These are phyloP conservation scores for Patella ulyssiponensis DNA, from an alignment of 2,888 invertebrate species.

Conservation along the genomic window DNA sequence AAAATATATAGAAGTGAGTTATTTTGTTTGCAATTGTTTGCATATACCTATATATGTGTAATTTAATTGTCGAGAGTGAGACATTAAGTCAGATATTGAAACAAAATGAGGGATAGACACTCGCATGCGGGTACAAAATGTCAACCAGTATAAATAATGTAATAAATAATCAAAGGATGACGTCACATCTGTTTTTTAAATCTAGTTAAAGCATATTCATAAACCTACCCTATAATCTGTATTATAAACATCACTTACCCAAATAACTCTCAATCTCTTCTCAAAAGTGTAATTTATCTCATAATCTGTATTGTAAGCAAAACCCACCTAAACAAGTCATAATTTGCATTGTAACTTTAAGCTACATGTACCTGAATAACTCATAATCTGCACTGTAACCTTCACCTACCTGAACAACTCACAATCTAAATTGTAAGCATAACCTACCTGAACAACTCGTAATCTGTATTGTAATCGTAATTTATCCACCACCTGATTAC, in stretches of 20 bases:
- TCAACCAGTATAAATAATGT: no score
- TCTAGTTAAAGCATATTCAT: not conserved
- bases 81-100: no score
- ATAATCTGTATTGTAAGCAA: not conserved
- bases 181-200: no score
- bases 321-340: not conserved
- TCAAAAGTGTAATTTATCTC: not conserved
- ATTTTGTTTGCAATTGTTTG: not conserved
- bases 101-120: no score
- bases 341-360: not conserved
- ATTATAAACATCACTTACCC: not conserved
- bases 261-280: not conserved
- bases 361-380: not conserved
- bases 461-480: constrained; percentile 91
- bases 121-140: no score
- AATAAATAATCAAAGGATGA: no score
- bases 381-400: not conserved
- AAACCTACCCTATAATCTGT: not conserved
- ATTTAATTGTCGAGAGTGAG: no score
- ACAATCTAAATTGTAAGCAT: not conserved
- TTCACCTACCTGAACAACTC: not conserved
- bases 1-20: not conserved
- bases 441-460: constrained; percentile 83
- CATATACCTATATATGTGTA: not conserved
- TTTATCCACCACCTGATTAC: constrained; percentile 89